phyloP scores from a whole-genome alignment of 2,888 invertebrate genomes.

The Acrobasis repandana region DNA sequence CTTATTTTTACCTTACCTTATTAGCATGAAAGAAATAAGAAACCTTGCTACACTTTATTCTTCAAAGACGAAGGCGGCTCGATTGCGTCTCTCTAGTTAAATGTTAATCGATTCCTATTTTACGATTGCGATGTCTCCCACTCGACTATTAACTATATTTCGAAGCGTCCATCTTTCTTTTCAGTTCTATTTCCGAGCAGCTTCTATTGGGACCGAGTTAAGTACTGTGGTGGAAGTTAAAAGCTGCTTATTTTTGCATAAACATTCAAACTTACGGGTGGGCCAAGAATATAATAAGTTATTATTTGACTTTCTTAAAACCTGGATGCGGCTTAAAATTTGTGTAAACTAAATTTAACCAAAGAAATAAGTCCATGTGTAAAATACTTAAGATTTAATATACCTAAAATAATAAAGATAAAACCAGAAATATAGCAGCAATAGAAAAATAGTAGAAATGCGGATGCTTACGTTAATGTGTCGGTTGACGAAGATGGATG shows the following conservation, averaged over 20 bases:
- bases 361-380: too few species aligned
- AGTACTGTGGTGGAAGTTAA: constrained; percentile 33
- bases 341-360: neutral
- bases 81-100: constrained; percentile 6
- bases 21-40: neutral
- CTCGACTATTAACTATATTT: constrained; percentile 39
- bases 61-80: neutral
- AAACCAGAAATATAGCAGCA: too few species aligned
- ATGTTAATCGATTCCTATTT: constrained; percentile 34
- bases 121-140: constrained; percentile 35
- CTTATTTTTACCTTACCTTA: too few species aligned
- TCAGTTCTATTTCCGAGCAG: constrained; percentile 41
- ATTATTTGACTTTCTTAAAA: neutral
- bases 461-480: too few species aligned
- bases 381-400: too few species aligned
- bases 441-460: too few species aligned
- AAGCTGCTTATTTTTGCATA: constrained; percentile 22
- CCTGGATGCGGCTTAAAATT: neutral
- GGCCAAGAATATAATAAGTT: neutral
- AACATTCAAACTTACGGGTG: neutral
- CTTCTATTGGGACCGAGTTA: constrained; percentile 34
- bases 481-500: too few species aligned
- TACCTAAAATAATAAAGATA: too few species aligned
- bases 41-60: neutral
- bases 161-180: constrained; percentile 44